Percentiles rank a stretch among this genome's conserved stretches.
These are phyloP conservation scores for Temnothorax nylanderi DNA, from an alignment of 1,140 invertebrate genomes.

Conservation along the genomic window DNA sequence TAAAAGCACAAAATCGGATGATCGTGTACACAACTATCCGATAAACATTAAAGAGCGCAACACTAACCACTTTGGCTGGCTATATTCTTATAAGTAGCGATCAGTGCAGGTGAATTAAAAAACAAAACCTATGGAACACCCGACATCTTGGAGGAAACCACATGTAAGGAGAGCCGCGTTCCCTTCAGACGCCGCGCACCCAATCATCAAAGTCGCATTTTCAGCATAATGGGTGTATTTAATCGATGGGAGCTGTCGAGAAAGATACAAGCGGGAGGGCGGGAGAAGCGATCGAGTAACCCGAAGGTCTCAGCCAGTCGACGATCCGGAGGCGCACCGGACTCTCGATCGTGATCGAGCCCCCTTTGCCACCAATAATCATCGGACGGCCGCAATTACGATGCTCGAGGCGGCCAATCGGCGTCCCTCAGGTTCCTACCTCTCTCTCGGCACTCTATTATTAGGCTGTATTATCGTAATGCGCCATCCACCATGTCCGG, in stretches of 20 bases:
- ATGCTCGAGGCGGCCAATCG: constrained; percentile 79
- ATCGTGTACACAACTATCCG: background rate
- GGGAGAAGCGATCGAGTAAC: constrained; percentile 66
- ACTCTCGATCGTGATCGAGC: constrained; percentile 77
- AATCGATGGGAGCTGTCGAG: constrained; percentile 64
- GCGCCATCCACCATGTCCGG: constrained; percentile 75
- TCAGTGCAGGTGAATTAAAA: constrained; percentile 32
- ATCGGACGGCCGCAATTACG: constrained; percentile 79
- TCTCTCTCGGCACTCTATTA: constrained; percentile 78
- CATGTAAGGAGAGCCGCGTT: constrained; percentile 37
- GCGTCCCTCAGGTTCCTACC: constrained; percentile 41
- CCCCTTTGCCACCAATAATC: constrained; percentile 80
- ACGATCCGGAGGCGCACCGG: constrained; percentile 48
- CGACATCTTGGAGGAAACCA: constrained; percentile 49
- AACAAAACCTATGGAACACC: constrained; percentile 34
- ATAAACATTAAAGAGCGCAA: background rate
- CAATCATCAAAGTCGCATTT: constrained; percentile 85
- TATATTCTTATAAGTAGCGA: background rate
- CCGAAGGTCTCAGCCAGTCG: constrained; percentile 43
- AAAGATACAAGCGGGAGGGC: constrained; percentile 48
- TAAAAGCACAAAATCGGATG: background rate
- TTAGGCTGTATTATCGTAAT: constrained; percentile 83
- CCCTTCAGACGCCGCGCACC: constrained; percentile 70
- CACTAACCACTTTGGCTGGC: background rate
- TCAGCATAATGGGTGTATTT: constrained; percentile 82